phyloP scores from a whole-genome alignment of 2,797 vertebrate species.

The Pyrocephalus nanus region DNA sequence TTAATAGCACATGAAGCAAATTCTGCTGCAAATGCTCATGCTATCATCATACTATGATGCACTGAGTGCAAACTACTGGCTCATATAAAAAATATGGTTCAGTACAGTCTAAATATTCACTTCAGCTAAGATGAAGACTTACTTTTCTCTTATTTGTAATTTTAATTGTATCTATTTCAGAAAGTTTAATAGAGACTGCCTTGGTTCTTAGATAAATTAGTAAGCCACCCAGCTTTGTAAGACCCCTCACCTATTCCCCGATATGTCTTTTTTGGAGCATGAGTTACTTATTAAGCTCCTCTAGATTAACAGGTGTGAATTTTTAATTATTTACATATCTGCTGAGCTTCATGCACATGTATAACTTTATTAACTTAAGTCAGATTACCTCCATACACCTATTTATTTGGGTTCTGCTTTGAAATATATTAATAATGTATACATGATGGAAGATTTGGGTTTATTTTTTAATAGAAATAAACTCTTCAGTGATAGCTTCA shows the following conservation, averaged over 20 bases:
- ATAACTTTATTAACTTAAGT: neutral
- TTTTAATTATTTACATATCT: neutral
- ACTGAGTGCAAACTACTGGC: neutral
- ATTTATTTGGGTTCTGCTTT: neutral
- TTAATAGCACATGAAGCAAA: neutral
- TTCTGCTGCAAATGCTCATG: neutral
- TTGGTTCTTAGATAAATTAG: neutral
- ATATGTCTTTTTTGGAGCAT: neutral
- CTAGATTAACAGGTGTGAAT: neutral
- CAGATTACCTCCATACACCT: neutral
- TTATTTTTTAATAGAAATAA: neutral
- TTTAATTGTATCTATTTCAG: neutral
- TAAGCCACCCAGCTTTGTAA: neutral
- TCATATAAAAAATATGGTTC: neutral
- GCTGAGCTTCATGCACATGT: neutral
- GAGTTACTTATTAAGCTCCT: neutral
- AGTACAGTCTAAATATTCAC: neutral
- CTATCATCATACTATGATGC: neutral
- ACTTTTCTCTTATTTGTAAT: neutral
- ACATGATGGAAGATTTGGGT: neutral
- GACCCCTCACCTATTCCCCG: neutral
- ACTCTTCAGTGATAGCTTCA: neutral
- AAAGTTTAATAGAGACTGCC: neutral
- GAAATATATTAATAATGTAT: neutral
- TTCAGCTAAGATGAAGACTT: neutral